Base-by-base conservation (phyloP, 2,797 vertebrate genomes). In the Ara ararauna region DNA sequence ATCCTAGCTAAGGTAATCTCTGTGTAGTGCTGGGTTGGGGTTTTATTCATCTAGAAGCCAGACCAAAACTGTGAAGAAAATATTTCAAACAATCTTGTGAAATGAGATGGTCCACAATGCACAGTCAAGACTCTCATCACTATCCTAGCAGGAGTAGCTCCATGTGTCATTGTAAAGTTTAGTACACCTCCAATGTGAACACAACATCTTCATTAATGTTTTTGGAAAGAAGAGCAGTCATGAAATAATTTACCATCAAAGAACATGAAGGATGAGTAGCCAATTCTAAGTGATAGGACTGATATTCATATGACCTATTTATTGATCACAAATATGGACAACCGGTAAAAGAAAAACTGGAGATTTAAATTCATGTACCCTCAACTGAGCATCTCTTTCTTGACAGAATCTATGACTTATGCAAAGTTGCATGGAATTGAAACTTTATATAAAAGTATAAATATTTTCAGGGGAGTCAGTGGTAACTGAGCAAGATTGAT, bases 181-280 rank as follows among this genome's bases (percentile, higher is more conserved):
- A 30, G n/a, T 16, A 13, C 17, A 61, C 27, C n/a, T 9, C 2
- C 4, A 10, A 8, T 13, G 7, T 38, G 72, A 70, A 27, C 0
- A 3, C 12, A 50, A 26, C 23, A 34, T 27, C n/a, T 42, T 53
- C 74, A 56, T 53, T n/a, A 29, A 58, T 7, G 8, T 6, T 62
- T 86, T 65, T 56, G 10, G n/a, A 44, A 54, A 61, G 42, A 58
- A 21, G 5, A 71, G 5, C 6, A 23, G 21, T 50, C 62, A 56
- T 70, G 30, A 74, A 78, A 56, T 82, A 75, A 42, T 10, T 30
- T 56, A 71, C 29, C 19, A 75, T 10, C 26, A 79, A 64, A 62
- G 34, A 66, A 18, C 9, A 6, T 27, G 16, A 93, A 65, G 68
- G 56, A 40, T 18, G 26, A 73, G 42, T 54, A 70, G 9, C 20